These are phyloP conservation scores for Apamea crenata DNA, from an alignment of 2,888 invertebrate genomes.

Conservation along the genomic window DNA sequence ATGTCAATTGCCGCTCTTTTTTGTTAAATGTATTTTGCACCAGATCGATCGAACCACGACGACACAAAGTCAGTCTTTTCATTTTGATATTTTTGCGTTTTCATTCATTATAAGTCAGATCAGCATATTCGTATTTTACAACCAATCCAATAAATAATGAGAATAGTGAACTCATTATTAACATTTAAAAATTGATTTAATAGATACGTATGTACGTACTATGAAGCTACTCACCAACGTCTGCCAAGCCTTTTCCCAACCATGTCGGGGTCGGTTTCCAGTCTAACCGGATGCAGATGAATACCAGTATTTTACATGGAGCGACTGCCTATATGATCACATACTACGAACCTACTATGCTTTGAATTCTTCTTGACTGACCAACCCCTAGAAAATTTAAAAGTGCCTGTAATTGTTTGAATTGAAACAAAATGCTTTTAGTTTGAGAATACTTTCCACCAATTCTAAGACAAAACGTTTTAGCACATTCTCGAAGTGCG, in stretches of 20 bases:
- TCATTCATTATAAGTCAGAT: background rate
- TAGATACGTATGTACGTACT: no score
- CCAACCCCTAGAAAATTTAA: background rate
- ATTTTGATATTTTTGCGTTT: background rate
- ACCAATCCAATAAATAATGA: background rate
- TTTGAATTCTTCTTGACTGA: background rate
- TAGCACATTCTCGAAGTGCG: background rate
- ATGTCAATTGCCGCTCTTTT: slow-evolving; percentile 7
- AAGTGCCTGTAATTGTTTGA: background rate
- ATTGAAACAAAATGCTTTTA: background rate
- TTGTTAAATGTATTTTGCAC: slow-evolving; percentile 3
- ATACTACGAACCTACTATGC: no score
- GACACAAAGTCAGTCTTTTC: background rate
- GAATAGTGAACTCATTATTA: background rate
- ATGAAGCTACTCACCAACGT: no score
- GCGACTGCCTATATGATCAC: no score
- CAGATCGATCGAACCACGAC: background rate
- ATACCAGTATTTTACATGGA: no score
- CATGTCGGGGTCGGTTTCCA: no score
- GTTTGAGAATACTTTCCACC: background rate
- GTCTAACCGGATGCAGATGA: no score
- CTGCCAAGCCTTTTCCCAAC: no score
- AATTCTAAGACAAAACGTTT: background rate
- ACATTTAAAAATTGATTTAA: no score
- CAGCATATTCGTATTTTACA: background rate